These are phyloP conservation scores for Paraplagusia blochii DNA, from an alignment of 2,113 vertebrate genomes.

Conservation along the genomic window DNA sequence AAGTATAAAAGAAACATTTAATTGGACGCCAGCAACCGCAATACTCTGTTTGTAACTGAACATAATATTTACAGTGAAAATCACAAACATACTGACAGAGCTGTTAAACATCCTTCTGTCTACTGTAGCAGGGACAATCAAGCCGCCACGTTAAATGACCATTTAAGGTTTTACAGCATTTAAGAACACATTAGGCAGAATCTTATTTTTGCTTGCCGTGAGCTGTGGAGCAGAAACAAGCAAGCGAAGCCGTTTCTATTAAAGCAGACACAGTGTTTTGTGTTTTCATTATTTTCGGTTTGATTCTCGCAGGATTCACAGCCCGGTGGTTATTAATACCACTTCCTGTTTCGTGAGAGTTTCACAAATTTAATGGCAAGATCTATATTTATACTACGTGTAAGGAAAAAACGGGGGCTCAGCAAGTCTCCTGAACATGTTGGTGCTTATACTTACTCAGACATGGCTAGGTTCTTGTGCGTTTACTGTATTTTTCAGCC, in stretches of 20 bases:
- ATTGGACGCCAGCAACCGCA: too few species aligned
- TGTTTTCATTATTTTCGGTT: background rate
- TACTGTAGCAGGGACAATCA: too few species aligned
- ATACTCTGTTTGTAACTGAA: too few species aligned
- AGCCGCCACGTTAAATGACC: background rate
- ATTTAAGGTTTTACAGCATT: background rate
- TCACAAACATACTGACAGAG: too few species aligned
- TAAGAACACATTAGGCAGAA: background rate
- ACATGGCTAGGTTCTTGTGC: background rate
- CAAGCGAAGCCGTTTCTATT: conserved; percentile 4
- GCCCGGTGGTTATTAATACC: conserved; percentile 27
- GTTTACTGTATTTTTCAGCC: background rate
- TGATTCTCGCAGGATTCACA: background rate
- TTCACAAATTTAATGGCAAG: conserved; percentile 37
- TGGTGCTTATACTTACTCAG: conserved; percentile 1
- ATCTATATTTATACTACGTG: conserved; percentile 25
- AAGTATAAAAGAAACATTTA: too few species aligned
- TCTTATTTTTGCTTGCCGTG: too few species aligned
- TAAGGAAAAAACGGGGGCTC: conserved; percentile 19
- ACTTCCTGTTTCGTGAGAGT: conserved; percentile 18
- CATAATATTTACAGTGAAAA: too few species aligned
- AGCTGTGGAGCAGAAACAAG: background rate
- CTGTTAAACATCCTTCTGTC: too few species aligned
- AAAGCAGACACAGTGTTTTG: background rate
- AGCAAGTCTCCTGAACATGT: conserved; percentile 13